Evolutionary conservation across 2,888 invertebrate species (phyloP).

Genomic region (Tiliacea aurago): DNA sequence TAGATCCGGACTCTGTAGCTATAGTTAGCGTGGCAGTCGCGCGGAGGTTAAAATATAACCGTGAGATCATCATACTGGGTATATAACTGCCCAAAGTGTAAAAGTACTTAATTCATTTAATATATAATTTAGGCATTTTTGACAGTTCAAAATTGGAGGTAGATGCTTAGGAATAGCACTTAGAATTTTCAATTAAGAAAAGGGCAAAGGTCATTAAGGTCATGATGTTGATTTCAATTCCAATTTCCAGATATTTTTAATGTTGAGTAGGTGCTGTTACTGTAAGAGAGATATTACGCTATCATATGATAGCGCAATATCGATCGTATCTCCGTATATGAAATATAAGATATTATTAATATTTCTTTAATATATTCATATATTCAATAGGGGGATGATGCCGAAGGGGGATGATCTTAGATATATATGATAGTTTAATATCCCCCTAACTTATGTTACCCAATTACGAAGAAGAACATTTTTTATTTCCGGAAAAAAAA

Average conservation of each 20-base stretch:
- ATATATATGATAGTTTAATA: neutral
- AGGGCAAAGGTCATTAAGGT: too few species aligned
- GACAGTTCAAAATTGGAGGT: neutral
- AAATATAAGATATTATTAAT: neutral
- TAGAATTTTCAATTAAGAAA: neutral
- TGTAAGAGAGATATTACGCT: neutral
- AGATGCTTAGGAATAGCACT: neutral
- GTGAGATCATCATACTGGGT: slow-evolving; percentile 54
- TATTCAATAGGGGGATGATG: too few species aligned
- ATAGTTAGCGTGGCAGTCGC: slow-evolving; percentile 12
- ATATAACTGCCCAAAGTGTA: slow-evolving; percentile 20
- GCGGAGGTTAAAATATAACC: slow-evolving; percentile 41
- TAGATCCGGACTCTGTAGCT: slow-evolving; percentile 30
- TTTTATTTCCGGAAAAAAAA: neutral
- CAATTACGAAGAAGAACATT: neutral
- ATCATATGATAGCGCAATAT: too few species aligned
- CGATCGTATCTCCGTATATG: neutral
- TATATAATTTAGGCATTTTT: slow-evolving; percentile 6
- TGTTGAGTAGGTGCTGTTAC: neutral
- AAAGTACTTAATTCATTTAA: slow-evolving; percentile 38
- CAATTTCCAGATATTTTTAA: neutral
- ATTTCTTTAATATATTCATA: neutral
- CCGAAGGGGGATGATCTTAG: neutral
- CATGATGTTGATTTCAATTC: neutral
- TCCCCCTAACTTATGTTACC: neutral